Base-by-base conservation (phyloP, 1,140 invertebrate species). In the Drosophila simulans region DNA sequence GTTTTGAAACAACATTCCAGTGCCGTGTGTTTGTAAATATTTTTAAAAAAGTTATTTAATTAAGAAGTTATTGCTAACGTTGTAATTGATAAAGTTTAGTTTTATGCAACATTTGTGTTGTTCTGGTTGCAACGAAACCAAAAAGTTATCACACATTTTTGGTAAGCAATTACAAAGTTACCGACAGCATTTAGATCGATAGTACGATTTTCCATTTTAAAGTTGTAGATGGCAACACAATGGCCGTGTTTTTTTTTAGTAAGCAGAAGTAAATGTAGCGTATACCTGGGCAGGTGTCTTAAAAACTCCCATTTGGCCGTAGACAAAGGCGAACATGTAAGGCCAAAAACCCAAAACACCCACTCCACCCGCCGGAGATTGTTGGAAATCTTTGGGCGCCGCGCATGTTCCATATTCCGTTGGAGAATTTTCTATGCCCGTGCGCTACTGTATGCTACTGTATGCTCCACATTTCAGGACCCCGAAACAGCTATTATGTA, bases 401-500 rank as follows among this genome's bases (percentile, higher is more conserved):
- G 51, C 66, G 63, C 66, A 70, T 70, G 64, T 70, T 70, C 66
- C 65, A 70, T 70, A 70, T 70, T 70, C 43, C 51, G 34, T 20
- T 25, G 35, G 42, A 37, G 11, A 51, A 54, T 27, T 66, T 70
- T 70, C 54, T 66, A 48, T 69, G 66, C 51, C 49, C 43, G 43
- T 15, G 48, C 13, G 4, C 35, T 10, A n/a, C 40, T 45, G 37
- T 39, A 39, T 66, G 4, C 35, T 10, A n/a, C 40, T 45, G 37
- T 39, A 39, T 66, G 66, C 43, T 70, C 66, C 66, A 70, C 66
- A 70, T 70, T 70, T 48, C 64, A 70, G 65, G 43, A 69, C 25
- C 25, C 66, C 66, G 64, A 70, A 70, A 69, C 66, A 40, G 64
- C 64, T 55, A 70, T 70, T 70, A 70, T 68, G 64, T 68, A 48